These are phyloP conservation scores for Baccha elongata DNA, from an alignment of 2,888 invertebrate species.

Conservation along the genomic window DNA sequence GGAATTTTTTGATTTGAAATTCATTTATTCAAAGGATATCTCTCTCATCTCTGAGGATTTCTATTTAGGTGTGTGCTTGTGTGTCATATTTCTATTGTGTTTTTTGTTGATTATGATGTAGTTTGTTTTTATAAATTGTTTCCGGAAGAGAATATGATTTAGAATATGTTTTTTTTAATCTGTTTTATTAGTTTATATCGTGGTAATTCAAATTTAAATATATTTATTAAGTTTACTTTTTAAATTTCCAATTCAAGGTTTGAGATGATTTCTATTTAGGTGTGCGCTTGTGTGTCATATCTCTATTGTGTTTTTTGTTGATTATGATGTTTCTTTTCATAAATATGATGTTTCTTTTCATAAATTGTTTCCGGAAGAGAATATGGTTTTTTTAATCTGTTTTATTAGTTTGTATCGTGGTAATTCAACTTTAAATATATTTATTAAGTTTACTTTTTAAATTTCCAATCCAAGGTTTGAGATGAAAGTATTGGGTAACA, in stretches of 20 bases:
- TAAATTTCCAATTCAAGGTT: too few relatives aligned
- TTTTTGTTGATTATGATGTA: constrained; percentile 20
- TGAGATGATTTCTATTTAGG: background rate
- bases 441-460: too few relatives aligned
- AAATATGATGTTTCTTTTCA: background rate
- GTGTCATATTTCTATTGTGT: background rate
- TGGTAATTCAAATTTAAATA: too few relatives aligned
- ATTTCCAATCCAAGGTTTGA: too few relatives aligned
- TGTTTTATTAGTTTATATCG: too few relatives aligned
- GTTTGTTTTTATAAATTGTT: background rate
- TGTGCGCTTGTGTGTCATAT: constrained; percentile 23
- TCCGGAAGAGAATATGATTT: background rate
- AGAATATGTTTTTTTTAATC: background rate
- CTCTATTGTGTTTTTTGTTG: constrained; percentile 8
- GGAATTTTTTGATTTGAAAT: constrained; percentile 54
- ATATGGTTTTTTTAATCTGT: background rate
- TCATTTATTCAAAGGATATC: constrained; percentile 58
- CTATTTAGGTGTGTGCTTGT: constrained; percentile 19
- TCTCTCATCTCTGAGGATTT: constrained; percentile 13
- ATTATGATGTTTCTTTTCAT: constrained; percentile 23
- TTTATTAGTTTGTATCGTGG: too few relatives aligned
- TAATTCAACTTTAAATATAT: too few relatives aligned
- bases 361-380: background rate
- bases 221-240: too few relatives aligned
- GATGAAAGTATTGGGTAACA: too few relatives aligned